A percentile compares a stretch with the other conserved stretches of the same genome.
Evolutionary conservation across 2,797 vertebrate genomes (phyloP).

Genomic region (Propithecus perrieri): DNA sequence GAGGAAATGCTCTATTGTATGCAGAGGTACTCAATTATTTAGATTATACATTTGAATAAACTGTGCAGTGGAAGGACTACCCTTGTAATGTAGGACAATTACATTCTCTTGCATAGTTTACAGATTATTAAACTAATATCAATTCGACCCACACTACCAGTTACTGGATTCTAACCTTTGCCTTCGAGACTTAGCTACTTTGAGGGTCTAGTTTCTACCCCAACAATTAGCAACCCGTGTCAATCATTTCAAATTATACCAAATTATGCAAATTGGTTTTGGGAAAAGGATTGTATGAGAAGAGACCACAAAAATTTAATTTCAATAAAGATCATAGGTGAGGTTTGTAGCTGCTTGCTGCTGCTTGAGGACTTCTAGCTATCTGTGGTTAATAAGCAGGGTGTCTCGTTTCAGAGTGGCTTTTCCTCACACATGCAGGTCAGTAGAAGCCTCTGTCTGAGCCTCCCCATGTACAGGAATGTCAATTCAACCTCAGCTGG

Average conservation of each 20-base stretch:
- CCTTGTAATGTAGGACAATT: slow-evolving; percentile 89
- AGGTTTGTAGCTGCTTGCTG: slow-evolving; percentile 70
- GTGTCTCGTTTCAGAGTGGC: neutral
- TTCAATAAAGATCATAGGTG: slow-evolving; percentile 75
- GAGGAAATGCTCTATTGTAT: slow-evolving; percentile 85
- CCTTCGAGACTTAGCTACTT: slow-evolving; percentile 81
- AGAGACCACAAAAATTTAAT: slow-evolving; percentile 76
- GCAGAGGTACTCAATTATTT: slow-evolving; percentile 89
- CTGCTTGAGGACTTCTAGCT: neutral
- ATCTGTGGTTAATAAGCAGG: neutral
- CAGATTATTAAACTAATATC: slow-evolving; percentile 88
- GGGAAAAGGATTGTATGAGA: slow-evolving; percentile 75
- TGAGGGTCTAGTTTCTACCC: slow-evolving; percentile 71
- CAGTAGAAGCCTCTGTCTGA: neutral
- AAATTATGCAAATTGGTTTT: slow-evolving; percentile 80
- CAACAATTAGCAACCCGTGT: slow-evolving; percentile 77
- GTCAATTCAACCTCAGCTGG: neutral
- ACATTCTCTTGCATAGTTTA: slow-evolving; percentile 87
- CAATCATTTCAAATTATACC: slow-evolving; percentile 81
- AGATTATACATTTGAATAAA: slow-evolving; percentile 89
- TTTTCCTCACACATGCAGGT: neutral
- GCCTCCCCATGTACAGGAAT: neutral
- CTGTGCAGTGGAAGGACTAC: slow-evolving; percentile 83
- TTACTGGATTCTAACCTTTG: slow-evolving; percentile 83
- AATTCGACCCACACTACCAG: slow-evolving; percentile 84